A percentile compares a stretch with the other conserved stretches of the same genome.
Evolutionary conservation across 2,797 vertebrate genomes (phyloP).

Genomic region (Parambassis ranga): DNA sequence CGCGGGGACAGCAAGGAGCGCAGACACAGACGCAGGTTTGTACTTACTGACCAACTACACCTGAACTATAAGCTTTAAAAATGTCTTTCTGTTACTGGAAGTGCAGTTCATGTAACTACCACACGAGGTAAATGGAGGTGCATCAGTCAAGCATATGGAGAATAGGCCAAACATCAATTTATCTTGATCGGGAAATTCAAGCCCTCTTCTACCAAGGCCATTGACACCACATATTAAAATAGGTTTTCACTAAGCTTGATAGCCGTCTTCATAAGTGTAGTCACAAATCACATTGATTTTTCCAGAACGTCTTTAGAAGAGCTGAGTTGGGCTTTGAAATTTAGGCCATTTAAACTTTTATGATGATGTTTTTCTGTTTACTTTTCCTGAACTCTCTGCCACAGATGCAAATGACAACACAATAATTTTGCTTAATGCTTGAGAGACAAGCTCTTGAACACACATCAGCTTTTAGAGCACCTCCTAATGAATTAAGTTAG

Average conservation of each 20-base stretch:
- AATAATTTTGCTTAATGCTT: background rate
- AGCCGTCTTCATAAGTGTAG: too few species aligned
- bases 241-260: too few species aligned
- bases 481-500: background rate
- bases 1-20: conserved; percentile 90
- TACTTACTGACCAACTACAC: background rate
- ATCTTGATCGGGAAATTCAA: background rate
- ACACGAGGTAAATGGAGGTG: background rate
- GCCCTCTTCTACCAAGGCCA: too few species aligned
- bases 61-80: background rate
- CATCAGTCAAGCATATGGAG: background rate
- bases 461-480: too few species aligned
- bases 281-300: background rate
- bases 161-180: too few species aligned
- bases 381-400: background rate
- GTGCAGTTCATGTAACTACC: background rate
- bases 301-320: background rate
- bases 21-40: conserved; percentile 84
- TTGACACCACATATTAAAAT: too few species aligned
- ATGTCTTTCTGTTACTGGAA: background rate
- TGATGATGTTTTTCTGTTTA: conserved; percentile 2
- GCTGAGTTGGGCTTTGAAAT: background rate
- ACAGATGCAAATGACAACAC: background rate
- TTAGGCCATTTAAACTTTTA: too few species aligned
- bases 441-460: background rate